These are phyloP conservation scores for Dryadula phaetusa DNA, from an alignment of 2,888 invertebrate species.

Conservation along the genomic window DNA sequence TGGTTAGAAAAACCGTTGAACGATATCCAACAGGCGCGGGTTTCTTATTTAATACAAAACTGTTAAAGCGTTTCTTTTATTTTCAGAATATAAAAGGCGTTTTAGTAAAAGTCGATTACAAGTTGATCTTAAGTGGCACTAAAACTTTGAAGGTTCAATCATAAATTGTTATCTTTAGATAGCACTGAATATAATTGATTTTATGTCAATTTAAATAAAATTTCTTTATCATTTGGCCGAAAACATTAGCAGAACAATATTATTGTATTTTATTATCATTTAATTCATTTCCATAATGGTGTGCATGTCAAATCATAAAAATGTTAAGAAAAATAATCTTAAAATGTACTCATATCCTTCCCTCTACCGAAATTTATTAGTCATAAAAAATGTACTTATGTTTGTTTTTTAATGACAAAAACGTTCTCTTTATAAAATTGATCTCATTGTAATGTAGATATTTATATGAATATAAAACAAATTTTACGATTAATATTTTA, in stretches of 20 bases:
- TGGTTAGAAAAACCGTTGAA: no score
- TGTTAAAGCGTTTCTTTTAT: neutral
- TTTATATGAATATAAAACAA: constrained; percentile 5
- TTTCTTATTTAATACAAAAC: neutral
- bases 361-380: constrained; percentile 71
- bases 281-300: constrained; percentile 64
- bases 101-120: constrained; percentile 5
- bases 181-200: constrained; percentile 21
- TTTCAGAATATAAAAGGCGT: constrained; percentile 2
- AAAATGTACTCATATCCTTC: constrained; percentile 70
- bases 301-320: constrained; percentile 65
- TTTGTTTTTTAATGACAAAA: constrained; percentile 68
- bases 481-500: constrained; percentile 6
- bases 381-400: constrained; percentile 66
- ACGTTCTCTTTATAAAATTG: constrained; percentile 65
- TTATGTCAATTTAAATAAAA: constrained; percentile 24
- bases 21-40: neutral
- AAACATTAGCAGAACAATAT: constrained; percentile 36
- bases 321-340: constrained; percentile 61
- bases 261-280: constrained; percentile 62
- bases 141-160: constrained; percentile 22
- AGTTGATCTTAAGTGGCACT: constrained; percentile 13
- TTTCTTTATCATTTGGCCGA: constrained; percentile 29
- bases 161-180: constrained; percentile 14
- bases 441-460: constrained; percentile 49